Conservation (phyloP, 2,888 invertebrate species). For the Calameuta filiformis region DNA sequence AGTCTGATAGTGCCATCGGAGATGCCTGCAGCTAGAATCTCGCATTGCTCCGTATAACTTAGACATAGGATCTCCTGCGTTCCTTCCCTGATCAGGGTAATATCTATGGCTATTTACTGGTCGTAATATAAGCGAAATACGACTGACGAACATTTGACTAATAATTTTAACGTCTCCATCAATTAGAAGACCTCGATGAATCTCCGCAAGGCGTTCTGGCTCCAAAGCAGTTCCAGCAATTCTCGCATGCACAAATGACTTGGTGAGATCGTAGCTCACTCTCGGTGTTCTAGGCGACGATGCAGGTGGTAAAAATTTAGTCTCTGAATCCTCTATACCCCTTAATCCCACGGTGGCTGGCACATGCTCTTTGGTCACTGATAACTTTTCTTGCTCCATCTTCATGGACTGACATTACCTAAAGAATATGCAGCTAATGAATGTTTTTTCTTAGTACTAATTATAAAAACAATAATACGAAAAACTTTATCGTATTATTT, state of each 20-base stretch:
- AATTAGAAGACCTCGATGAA: conserved; percentile 18
- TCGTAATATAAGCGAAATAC: background rate
- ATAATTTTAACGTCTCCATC: conserved; percentile 29
- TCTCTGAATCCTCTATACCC: background rate
- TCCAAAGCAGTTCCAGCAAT: conserved; percentile 15
- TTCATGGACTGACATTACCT: background rate
- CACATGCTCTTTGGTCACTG: background rate
- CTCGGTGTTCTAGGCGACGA: background rate
- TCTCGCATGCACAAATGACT: conserved; percentile 15
- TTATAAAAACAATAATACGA: no score
- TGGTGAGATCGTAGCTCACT: conserved; percentile 23
- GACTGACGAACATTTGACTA: conserved; percentile 23
- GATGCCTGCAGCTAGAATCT: conserved; percentile 72
- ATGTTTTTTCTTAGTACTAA: background rate
- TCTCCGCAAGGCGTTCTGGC: conserved; percentile 6
- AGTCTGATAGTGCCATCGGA: conserved; percentile 72
- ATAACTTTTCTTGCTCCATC: background rate
- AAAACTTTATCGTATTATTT: background rate
- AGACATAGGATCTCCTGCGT: conserved; percentile 70
- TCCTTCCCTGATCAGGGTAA: conserved; percentile 64
- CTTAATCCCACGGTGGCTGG: background rate
- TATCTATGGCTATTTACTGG: background rate
- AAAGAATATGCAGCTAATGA: background rate
- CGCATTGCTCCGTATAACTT: conserved; percentile 73
- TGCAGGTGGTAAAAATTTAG: background rate